Base-by-base conservation (phyloP, 2,797 vertebrate genomes). In the Spinibarbus caldwelli region DNA sequence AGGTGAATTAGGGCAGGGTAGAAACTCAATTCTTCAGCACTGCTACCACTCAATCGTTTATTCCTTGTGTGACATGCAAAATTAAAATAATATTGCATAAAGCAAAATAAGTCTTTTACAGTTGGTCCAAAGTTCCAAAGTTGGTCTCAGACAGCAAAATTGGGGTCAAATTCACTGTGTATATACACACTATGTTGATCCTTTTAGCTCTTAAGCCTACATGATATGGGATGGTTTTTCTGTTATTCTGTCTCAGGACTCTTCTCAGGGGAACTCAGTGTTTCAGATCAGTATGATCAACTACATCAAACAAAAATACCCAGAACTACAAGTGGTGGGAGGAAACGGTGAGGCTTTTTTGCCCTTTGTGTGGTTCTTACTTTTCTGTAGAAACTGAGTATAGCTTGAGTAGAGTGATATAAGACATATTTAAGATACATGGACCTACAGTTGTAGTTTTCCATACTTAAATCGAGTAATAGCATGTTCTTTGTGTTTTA, bases 211-310 rank as follows among this genome's bases (percentile, higher is more conserved):
- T 45, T 29, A 34, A 64, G 64, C 12, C 52, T 23, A 34, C 19
- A 45, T 70, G 9, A 64, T 36, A 52, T 41, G 19, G 59, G 17
- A 54, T 70, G 11, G 1, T 41, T 77, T 26, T 57, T 41, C 41
- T 85, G 23, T 89, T 23, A 68, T 59, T 85, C 41, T 31, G 29
- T 89, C 45, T 29, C 90, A 98, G 97, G 97, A 98, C 89, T 98
- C 97, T 0, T 97, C 97, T 78, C 97, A 98, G 83, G 97, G 97
- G 86, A 98, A 98, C 92, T 98, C 97, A 0, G 96, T 97, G 36
- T 98, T 97, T 90, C 96, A 98, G 90, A 98, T 98, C 47, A 96
- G 95, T 90, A 97, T 96, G 96, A 97, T 98, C 78, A 96, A 97
- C 91, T 97, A 97, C 87, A 96, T 97, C 88, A 98, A 97, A 89